Evolutionary conservation across 2,888 invertebrate genomes (phyloP), one percentile per base, ranked within the genome.

Genomic region (Cantharis rustica): DNA sequence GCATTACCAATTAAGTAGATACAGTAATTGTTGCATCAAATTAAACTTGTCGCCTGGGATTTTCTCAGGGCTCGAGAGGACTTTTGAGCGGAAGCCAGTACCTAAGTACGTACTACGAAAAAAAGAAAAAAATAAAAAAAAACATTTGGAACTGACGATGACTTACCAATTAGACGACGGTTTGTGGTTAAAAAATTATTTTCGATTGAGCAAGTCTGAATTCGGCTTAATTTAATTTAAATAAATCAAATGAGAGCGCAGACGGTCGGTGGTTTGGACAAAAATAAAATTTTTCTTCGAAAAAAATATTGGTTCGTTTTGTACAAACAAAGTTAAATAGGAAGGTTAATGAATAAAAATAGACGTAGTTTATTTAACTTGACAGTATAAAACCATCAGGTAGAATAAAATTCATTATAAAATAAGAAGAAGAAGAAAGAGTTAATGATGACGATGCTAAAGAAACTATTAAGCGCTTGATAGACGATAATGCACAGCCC

Each of bases 401-500:
- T 66, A 66, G 23, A 66, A 66, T 17, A 66, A 20, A 20, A n/a
- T 20, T 64, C 64, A 47, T 64, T 20, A 17, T 64, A 7, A 17
- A 17, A 64, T 64, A 20, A 64, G 17, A 66, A 66, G 17, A 16
- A 66, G 47, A 71, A 74, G 73, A 68, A 71, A 47, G 26, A 72
- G 64, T 62, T 16, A 61, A 64, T 27, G 76, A 76, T 74, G 73
- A 74, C 76, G 68, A 27, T 73, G 73, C 76, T 69, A 71, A 76
- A 76, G 73, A 61, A 70, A 71, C 75, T 76, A 76, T 70, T 73
- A 76, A 76, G 64, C 71, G 69, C 64, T 77, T 77, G 74, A 77
- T 77, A 69, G 77, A 66, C 63, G 74, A 75, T 76, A 76, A 73
- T 73, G 76, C 68, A 74, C 64, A n/a, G 47, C 7, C 47, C 47